Evolutionary conservation across 1,140 invertebrate genomes (phyloP), one percentile per base, ranked within the genome.

Genomic region (Nasonia vitripennis): DNA sequence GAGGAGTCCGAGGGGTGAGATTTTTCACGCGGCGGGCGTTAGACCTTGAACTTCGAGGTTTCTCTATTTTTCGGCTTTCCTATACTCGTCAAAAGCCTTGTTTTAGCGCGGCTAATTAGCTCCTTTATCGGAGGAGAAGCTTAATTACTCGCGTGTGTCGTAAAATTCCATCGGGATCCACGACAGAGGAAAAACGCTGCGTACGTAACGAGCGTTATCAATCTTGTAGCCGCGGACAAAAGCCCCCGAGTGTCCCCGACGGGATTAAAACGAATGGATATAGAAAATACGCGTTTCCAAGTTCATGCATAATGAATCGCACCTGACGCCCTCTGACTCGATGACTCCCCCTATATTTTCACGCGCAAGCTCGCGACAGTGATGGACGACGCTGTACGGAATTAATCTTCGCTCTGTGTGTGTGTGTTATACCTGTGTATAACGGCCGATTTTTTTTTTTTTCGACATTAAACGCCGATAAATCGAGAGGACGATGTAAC

Each of bases 361-460:
- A 45, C 37, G 2, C 78, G 2, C 41, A 73, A 83, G 81, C 86
- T 48, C 82, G 12, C 37, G 89, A 86, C 89, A 90, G 88, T 89
- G 89, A 90, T 87, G 85, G 67, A 89, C 87, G 88, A 87, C 83
- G 85, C 86, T 79, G 27, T 27, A 88, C 87, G 85, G 85, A 84
- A 89, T 89, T 89, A 89, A 89, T 89, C 83, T 84, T 81, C 81
- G 31, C 75, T 45, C 3, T 17, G 51, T 17, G 45, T 67, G 45
- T 67, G 6, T 11, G 7, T n/a, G 27, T n/a, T 17, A 20, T 17
- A 55, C 51, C 12, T 62, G 31, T 11, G 31, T 5, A 37, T 5
- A 37, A 31, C 20, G 67, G 37, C 20, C 41, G 74, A 23, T 37
- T 37, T 37, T 51, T 41, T 37, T 23, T 23, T 3, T 51, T 41